Conservation (phyloP, 2,888 invertebrate species). For the Elmis aenea region DNA sequence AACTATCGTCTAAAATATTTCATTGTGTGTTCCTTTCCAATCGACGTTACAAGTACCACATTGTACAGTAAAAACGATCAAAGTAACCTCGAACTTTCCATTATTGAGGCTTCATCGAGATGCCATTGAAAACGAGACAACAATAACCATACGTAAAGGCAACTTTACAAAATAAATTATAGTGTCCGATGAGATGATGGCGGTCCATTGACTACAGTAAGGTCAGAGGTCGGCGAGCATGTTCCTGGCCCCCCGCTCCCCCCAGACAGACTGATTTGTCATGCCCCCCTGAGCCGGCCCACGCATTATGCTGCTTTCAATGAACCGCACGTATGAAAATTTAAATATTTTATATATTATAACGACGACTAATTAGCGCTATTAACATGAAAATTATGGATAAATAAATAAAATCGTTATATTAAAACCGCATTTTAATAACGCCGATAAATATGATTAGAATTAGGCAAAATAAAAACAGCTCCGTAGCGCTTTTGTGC, state of each 20-base stretch:
- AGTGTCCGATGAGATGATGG: slow-evolving; percentile 44
- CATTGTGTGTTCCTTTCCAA: slow-evolving; percentile 20
- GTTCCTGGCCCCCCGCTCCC: slow-evolving; percentile 32
- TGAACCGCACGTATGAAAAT: too few species aligned
- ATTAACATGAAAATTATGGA: too few species aligned
- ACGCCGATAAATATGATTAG: too few species aligned
- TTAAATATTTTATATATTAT: too few species aligned
- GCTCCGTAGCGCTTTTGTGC: too few species aligned
- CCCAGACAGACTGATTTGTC: slow-evolving; percentile 41
- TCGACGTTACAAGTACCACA: background rate
- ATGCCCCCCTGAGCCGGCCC: slow-evolving; percentile 42
- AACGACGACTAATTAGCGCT: too few species aligned
- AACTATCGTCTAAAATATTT: slow-evolving; percentile 18
- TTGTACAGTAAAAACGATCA: too few species aligned
- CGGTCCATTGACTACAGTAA: slow-evolving; percentile 43
- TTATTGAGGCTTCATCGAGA: background rate
- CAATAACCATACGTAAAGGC: slow-evolving; percentile 24
- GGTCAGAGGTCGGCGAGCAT: slow-evolving; percentile 45
- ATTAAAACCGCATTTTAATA: too few species aligned
- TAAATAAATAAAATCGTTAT: too few species aligned
- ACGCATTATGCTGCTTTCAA: slow-evolving; percentile 39
- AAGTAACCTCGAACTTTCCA: too few species aligned
- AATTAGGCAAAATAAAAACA: too few species aligned
- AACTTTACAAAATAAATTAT: slow-evolving; percentile 38
- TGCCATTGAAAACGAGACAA: slow-evolving; percentile 22